These are phyloP conservation scores for Pelvicachromis taeniatus DNA, from an alignment of 2,113 vertebrate species.

Conservation along the genomic window DNA sequence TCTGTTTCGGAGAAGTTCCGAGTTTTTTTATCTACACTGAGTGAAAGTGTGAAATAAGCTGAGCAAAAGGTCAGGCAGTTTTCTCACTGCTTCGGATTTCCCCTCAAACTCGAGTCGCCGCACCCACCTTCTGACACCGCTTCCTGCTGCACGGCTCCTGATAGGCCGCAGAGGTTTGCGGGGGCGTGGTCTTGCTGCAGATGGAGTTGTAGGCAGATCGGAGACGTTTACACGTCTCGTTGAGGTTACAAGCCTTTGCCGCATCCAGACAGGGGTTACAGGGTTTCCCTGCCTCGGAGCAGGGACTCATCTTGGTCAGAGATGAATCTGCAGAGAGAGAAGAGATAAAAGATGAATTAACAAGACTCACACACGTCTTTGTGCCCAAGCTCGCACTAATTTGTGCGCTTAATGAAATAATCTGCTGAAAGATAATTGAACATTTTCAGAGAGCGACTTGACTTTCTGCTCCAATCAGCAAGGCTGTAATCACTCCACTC, in stretches of 20 bases:
- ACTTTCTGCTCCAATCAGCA: background rate
- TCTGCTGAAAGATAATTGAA: background rate
- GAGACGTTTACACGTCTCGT: conserved; percentile 88
- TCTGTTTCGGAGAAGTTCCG: background rate
- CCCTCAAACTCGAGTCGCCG: background rate
- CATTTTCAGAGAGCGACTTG: background rate
- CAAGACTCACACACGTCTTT: background rate
- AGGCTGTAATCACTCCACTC: background rate
- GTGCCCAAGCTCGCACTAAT: background rate
- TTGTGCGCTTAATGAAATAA: background rate
- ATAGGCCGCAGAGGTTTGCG: conserved; percentile 49
- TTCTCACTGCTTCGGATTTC: background rate
- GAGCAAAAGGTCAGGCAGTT: background rate
- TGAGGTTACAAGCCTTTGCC: conserved; percentile 93
- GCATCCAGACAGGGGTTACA: conserved; percentile 94
- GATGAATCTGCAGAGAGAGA: conserved; percentile 66
- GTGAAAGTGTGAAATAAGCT: background rate
- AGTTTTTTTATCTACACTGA: background rate
- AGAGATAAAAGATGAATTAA: background rate
- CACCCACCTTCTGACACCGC: conserved; percentile 84
- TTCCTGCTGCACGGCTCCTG: conserved; percentile 85
- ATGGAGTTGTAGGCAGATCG: conserved; percentile 87
- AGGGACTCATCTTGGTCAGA: conserved; percentile 80
- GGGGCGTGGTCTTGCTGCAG: conserved; percentile 78
- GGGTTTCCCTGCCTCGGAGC: conserved; percentile 85